These are phyloP conservation scores for Diceros bicornis DNA, from an alignment of 2,797 vertebrate genomes.

Conservation along the genomic window DNA sequence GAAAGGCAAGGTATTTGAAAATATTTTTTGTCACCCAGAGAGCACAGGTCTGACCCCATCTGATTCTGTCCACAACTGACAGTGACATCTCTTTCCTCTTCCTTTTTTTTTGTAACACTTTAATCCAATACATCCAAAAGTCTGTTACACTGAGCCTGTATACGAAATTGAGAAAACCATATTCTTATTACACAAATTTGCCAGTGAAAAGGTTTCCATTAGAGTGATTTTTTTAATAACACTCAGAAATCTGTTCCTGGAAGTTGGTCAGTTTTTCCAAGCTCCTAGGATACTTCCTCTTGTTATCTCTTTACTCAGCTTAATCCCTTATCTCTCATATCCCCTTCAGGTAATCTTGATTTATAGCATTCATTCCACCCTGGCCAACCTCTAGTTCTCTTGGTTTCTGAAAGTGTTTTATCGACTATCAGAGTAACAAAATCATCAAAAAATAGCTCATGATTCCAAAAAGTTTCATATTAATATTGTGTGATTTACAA, in stretches of 20 bases:
- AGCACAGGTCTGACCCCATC: constrained; percentile 58
- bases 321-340: constrained; percentile 38
- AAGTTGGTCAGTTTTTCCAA: not conserved
- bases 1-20: not conserved
- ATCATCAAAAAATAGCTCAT: constrained; percentile 36
- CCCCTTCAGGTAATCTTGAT: constrained; percentile 40
- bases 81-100: constrained; percentile 26
- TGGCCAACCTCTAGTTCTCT: constrained; percentile 37
- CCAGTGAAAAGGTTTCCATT: not conserved
- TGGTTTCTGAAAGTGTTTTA: constrained; percentile 66
- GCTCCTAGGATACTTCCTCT: not conserved
- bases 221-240: not conserved
- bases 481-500: constrained; percentile 11
- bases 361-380: constrained; percentile 33
- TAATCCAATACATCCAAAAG: not conserved
- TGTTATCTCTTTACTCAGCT: not conserved
- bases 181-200: not conserved
- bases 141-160: not conserved
- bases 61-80: constrained; percentile 6
- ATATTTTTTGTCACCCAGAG: not conserved
- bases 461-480: constrained; percentile 41
- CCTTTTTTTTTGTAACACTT: constrained; percentile 15
- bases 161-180: constrained; percentile 9
- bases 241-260: not conserved
- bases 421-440: not conserved